Base-by-base conservation (phyloP, 2,113 vertebrate genomes). In the Marmota monax region DNA sequence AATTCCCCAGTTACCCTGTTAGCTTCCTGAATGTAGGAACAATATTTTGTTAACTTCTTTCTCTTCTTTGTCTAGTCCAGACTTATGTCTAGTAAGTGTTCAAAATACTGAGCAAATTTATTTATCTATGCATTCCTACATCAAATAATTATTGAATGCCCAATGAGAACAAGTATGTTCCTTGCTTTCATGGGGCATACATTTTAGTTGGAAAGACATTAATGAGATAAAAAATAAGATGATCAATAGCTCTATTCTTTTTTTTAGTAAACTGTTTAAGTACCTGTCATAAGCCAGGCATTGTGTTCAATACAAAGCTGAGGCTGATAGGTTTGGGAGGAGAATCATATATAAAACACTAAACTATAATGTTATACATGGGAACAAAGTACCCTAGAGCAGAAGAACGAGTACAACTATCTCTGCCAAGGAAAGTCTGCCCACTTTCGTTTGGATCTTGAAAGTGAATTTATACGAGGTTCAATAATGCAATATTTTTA, bases 141-240 rank as follows among this genome's bases (percentile, higher is more conserved):
- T 77, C 20, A 74, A 74, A 85, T 72, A 92, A 67, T 65, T 80
- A 88, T 17, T 84, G 73, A 93, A 67, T 78, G 22, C 5, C 53
- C 56, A 92, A 5, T 23, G 12, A 90, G 8, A 63, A 74, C 53
- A 23, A 61, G 4, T n/a, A 82, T 37, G 3, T 23, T 45, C 16
- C 73, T 76, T 42, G 39, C 61, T 96, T 79, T 88, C 77, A 88
- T 10, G 16, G 18, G 32, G 18, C 39, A 95, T 78, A 72, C 9
- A 42, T 32, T 78, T 65, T 53, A 93, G 69, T 78, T 56, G 63
- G 34, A 79, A 74, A 96, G 73, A 87, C 13, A 61, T 79, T 63
- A 78, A 70, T 34, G n/a, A 93, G 74, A 63, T 61, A 78, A 87
- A 83, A 89, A 86, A 92, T 34, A 27, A 92, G 17, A 63, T 83